Conservation (phyloP, 2,888 invertebrate genomes). For the Orthosia incerta region DNA sequence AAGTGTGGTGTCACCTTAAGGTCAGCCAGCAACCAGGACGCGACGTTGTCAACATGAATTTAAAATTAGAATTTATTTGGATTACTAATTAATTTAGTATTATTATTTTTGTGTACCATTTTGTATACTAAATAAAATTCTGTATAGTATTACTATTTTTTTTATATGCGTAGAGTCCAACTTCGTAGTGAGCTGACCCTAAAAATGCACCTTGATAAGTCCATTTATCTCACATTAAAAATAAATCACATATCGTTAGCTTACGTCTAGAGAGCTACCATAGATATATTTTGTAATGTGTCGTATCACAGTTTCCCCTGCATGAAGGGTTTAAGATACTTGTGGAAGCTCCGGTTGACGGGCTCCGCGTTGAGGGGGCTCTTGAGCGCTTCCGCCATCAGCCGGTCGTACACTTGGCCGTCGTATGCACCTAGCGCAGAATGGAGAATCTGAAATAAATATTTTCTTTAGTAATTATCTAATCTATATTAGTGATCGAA, state of each 20-base stretch:
- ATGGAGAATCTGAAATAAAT: conserved; percentile 87
- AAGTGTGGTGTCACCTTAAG: background rate
- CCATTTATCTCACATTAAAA: conserved; percentile 27
- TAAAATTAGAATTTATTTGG: no score
- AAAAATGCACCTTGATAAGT: conserved; percentile 13
- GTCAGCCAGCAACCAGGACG: no score
- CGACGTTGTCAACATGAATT: no score
- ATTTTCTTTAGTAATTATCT: background rate
- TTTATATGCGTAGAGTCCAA: no score
- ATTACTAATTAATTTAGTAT: no score
- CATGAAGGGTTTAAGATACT: conserved; percentile 95
- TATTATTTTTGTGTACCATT: no score
- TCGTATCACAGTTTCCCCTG: conserved; percentile 93
- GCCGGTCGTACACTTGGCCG: conserved; percentile 95
- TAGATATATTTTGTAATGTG: conserved; percentile 13
- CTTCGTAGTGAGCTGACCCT: no score
- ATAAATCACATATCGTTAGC: conserved; percentile 20
- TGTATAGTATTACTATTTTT: no score
- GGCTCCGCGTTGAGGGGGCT: conserved; percentile 95
- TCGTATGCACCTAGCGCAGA: conserved; percentile 96
- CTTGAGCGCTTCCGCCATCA: conserved; percentile 95
- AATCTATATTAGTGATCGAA: no score
- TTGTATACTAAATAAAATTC: no score
- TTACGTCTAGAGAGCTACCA: conserved; percentile 31
- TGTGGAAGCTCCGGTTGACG: conserved; percentile 94